Evolutionary conservation across 1,140 invertebrate genomes (phyloP).

Genomic region (Diabrotica undecimpunctata): DNA sequence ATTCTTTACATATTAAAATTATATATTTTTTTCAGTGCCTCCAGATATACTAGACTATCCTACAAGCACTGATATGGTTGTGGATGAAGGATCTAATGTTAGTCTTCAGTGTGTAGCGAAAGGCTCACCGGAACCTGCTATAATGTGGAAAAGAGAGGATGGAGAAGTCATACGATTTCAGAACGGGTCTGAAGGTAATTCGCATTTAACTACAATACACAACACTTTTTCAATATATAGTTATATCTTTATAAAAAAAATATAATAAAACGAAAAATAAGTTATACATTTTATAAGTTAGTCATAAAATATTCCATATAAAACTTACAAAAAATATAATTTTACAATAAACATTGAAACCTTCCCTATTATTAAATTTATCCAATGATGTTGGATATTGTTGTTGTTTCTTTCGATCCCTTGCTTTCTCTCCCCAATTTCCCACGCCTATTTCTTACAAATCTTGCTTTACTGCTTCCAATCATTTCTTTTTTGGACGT

Average conservation of each 20-base stretch:
- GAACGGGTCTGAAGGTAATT: constrained; percentile 53
- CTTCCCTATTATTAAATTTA: too few relatives aligned
- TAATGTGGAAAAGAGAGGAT: constrained; percentile 83
- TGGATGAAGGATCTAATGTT: constrained; percentile 80
- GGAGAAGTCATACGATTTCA: constrained; percentile 59
- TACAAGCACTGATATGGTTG: constrained; percentile 83
- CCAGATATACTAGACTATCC: constrained; percentile 84
- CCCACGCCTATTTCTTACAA: too few relatives aligned
- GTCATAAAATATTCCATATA: too few relatives aligned
- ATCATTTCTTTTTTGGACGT: too few relatives aligned
- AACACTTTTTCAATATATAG: too few relatives aligned
- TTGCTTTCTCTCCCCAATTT: too few relatives aligned
- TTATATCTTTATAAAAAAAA: not conserved
- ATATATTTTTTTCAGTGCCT: constrained; percentile 61
- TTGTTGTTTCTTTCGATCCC: too few relatives aligned
- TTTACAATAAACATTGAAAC: too few relatives aligned
- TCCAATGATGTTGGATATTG: too few relatives aligned
- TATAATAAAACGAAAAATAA: not conserved
- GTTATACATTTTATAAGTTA: too few relatives aligned
- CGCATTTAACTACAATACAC: not conserved
- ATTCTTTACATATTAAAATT: constrained; percentile 28
- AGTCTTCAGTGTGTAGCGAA: constrained; percentile 79
- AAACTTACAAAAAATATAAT: too few relatives aligned
- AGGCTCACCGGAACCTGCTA: constrained; percentile 78
- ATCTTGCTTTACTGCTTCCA: too few relatives aligned